Evolutionary conservation across 2,888 invertebrate species (phyloP).

Genomic region (Trissonchulus sp.): DNA sequence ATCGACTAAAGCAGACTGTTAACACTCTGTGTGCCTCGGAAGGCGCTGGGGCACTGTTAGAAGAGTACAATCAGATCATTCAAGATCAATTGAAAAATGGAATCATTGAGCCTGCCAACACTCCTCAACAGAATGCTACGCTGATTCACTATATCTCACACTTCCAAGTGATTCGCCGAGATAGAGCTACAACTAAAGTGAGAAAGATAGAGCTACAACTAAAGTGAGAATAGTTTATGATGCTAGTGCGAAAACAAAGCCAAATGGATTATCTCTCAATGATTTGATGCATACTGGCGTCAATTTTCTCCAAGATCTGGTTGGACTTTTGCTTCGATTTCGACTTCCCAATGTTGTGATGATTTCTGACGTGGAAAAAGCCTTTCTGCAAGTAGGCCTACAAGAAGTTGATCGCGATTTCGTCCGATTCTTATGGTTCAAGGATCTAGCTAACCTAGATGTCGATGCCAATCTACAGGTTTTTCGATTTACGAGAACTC

Average conservation of each 20-base stretch:
- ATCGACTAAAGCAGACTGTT: background rate
- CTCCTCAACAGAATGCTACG: background rate
- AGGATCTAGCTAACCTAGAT: conserved; percentile 11
- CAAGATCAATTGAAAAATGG: background rate
- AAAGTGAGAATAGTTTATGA: conserved; percentile 1
- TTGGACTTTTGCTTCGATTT: background rate
- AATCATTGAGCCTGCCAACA: background rate
- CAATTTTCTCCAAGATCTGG: background rate
- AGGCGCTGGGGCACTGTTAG: background rate
- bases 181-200: too few species aligned
- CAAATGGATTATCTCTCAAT: too few species aligned
- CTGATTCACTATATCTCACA: background rate
- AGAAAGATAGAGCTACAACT: too few species aligned
- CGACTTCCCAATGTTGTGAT: background rate
- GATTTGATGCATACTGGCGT: background rate
- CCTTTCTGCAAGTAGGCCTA: too few species aligned
- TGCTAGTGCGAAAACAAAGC: too few species aligned
- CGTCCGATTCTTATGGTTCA: too few species aligned
- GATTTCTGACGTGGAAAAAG: conserved; percentile 35
- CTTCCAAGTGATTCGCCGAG: background rate
- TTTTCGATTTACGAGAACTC: conserved; percentile 35
- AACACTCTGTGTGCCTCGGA: background rate
- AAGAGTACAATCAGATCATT: conserved; percentile 5
- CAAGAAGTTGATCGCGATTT: too few species aligned
- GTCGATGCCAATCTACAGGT: conserved; percentile 33